These are phyloP conservation scores for Leptobrachium leishanense DNA, from an alignment of 2,113 vertebrate species.

Conservation along the genomic window DNA sequence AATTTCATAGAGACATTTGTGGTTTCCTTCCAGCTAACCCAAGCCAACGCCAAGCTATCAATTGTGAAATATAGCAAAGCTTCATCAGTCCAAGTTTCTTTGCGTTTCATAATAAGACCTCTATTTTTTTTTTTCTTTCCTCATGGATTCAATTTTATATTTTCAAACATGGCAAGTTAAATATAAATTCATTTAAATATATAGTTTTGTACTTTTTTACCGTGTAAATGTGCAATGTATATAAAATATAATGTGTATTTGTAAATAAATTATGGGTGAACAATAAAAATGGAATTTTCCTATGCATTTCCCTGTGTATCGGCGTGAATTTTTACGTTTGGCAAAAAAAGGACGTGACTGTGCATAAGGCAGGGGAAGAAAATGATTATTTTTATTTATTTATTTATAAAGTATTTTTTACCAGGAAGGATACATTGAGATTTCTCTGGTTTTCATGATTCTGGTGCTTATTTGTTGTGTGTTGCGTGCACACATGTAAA, in stretches of 20 bases:
- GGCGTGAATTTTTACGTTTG: background rate
- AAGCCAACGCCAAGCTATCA: constrained; percentile 52
- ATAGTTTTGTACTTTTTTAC: constrained; percentile 99
- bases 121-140: constrained; percentile 58
- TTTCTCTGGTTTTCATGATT: background rate
- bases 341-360: background rate
- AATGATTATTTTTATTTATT: too few relatives aligned
- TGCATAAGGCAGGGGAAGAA: too few relatives aligned
- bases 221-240: constrained; percentile 99
- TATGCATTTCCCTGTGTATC: constrained; percentile 52
- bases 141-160: constrained; percentile 83
- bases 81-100: constrained; percentile 81
- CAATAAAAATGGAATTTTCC: constrained; percentile 82
- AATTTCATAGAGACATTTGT: too few relatives aligned
- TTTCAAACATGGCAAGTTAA: constrained; percentile 95
- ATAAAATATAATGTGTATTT: constrained; percentile 99
- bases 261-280: constrained; percentile 99
- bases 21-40: constrained; percentile 39
- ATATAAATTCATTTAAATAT: constrained; percentile 99
- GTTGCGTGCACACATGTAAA: background rate
- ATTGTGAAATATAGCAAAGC: constrained; percentile 71
- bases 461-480: background rate
- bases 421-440: too few relatives aligned
- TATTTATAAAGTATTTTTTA: too few relatives aligned
- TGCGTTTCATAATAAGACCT: constrained; percentile 76